These are phyloP conservation scores for Drosophila rhopaloa DNA, from an alignment of 1,140 invertebrate genomes.

Conservation along the genomic window DNA sequence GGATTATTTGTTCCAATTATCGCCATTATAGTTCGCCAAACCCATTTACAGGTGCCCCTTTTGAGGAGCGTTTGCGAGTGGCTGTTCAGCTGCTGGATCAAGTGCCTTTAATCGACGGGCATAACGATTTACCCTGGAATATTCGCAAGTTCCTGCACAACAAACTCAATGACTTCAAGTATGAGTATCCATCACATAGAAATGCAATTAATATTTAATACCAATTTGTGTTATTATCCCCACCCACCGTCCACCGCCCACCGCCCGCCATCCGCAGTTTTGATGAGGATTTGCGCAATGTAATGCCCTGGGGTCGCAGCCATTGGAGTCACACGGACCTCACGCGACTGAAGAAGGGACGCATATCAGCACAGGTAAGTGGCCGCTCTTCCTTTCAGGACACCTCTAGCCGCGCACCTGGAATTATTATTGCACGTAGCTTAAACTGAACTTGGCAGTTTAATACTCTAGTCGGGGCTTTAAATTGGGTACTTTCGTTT, in stretches of 20 bases:
- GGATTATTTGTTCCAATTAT: too few species aligned
- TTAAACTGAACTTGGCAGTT: constrained; percentile 9
- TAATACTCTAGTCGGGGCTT: constrained; percentile 1
- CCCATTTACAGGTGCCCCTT: constrained; percentile 85
- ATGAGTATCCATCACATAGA: constrained; percentile 43
- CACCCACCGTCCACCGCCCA: not conserved
- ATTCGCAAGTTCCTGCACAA: constrained; percentile 95
- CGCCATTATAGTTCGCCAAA: not conserved
- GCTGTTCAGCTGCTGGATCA: constrained; percentile 87
- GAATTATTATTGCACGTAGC: constrained; percentile 28
- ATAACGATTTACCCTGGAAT: constrained; percentile 96
- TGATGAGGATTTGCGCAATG: constrained; percentile 89
- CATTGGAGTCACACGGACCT: constrained; percentile 94
- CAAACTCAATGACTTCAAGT: constrained; percentile 92
- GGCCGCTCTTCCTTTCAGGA: not conserved
- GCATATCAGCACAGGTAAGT: constrained; percentile 93
- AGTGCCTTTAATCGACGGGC: constrained; percentile 90
- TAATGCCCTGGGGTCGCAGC: constrained; percentile 91
- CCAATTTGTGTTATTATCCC: constrained; percentile 37
- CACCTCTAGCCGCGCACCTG: not conserved
- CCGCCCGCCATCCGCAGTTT: constrained; percentile 83
- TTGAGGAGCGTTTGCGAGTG: constrained; percentile 88
- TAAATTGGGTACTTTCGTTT: not conserved
- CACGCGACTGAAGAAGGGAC: constrained; percentile 90
- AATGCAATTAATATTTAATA: constrained; percentile 64